Conservation (phyloP, 2,888 invertebrate species). For the Saturnia japonica region DNA sequence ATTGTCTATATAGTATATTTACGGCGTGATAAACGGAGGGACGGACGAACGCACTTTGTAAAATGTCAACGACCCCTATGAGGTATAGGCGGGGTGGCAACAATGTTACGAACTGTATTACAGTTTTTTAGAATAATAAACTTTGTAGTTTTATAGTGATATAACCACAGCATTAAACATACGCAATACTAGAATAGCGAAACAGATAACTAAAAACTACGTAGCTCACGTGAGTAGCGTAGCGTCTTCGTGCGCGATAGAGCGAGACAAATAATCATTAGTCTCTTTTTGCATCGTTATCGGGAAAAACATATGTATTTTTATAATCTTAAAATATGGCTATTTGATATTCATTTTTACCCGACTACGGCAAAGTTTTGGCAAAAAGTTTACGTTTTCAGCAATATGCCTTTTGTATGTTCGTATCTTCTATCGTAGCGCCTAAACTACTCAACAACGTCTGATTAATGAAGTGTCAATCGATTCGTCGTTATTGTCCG, state of each 20-base stretch:
- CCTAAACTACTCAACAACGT: too few species aligned
- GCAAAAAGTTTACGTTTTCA: too few species aligned
- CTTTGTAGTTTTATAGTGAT: neutral
- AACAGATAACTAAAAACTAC: neutral
- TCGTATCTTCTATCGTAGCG: too few species aligned
- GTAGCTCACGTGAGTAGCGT: neutral
- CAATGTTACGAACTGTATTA: neutral
- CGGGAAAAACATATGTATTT: too few species aligned
- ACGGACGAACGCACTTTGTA: constrained; percentile 21
- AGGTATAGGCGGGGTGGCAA: neutral
- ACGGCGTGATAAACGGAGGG: constrained; percentile 31
- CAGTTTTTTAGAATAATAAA: neutral
- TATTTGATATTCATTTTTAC: too few species aligned
- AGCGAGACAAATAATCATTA: neutral
- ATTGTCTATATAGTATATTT: constrained; percentile 37
- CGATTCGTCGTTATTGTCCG: too few species aligned
- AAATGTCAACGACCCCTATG: constrained; percentile 24
- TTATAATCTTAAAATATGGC: too few species aligned
- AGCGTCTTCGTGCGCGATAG: neutral
- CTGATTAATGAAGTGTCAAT: too few species aligned
- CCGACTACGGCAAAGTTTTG: too few species aligned
- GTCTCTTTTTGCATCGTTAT: neutral
- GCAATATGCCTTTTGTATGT: too few species aligned
- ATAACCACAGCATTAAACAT: neutral
- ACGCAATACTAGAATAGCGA: neutral